These are phyloP conservation scores for Pipistrellus pipistrellus DNA, from an alignment of 2,797 vertebrate species.

Conservation along the genomic window DNA sequence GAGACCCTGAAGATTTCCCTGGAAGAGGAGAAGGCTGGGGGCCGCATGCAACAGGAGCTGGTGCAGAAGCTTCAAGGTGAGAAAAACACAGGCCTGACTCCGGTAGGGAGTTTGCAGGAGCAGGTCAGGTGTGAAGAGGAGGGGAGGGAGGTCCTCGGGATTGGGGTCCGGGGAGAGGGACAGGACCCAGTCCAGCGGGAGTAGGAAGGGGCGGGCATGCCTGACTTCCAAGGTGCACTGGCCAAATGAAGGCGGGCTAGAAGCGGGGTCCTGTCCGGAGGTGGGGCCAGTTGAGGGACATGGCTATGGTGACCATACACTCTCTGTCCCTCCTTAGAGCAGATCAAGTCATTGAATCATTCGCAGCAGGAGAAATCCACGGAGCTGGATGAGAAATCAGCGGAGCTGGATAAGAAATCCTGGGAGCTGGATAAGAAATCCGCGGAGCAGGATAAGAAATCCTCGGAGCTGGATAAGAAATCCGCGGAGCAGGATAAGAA, in stretches of 20 bases:
- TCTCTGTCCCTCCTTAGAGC: neutral
- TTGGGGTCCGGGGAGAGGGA: neutral
- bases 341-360: neutral
- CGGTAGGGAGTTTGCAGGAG: rapidly evolving
- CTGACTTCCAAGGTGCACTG: neutral
- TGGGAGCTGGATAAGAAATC: no score
- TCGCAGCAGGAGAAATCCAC: neutral
- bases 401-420: no score
- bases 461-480: no score
- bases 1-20: neutral
- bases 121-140: neutral
- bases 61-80: slow-evolving; percentile 32
- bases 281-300: rapidly evolving
- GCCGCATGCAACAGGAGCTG: neutral
- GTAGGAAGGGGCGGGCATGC: no score
- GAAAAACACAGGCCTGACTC: neutral
- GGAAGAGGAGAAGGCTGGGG: neutral
- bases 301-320: neutral
- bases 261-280: rapidly evolving
- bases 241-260: rapidly evolving
- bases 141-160: neutral
- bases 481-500: no score
- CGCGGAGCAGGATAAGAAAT: no score
- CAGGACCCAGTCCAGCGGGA: neutral
- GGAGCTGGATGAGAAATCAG: no score